These are phyloP conservation scores for Physocephala rufipes DNA, from an alignment of 2,888 invertebrate species.

Conservation along the genomic window DNA sequence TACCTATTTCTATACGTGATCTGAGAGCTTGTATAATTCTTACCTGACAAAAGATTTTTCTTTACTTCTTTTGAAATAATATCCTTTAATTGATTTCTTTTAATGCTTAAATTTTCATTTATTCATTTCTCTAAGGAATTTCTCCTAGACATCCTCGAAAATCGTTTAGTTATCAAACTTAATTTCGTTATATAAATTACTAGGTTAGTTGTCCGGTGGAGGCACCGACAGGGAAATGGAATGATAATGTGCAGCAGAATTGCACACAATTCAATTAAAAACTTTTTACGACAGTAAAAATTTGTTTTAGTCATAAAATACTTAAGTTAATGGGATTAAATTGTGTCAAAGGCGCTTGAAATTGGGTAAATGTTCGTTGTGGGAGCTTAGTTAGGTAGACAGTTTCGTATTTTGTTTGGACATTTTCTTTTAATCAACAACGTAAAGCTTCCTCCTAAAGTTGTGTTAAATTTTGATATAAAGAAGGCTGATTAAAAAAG, in stretches of 20 bases:
- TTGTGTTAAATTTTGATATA: too few relatives aligned
- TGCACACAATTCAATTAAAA: constrained; percentile 48
- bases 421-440: too few relatives aligned
- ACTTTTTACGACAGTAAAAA: constrained; percentile 50
- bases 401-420: too few relatives aligned
- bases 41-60: constrained; percentile 15
- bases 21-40: background rate
- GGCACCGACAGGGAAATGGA: background rate
- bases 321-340: constrained; percentile 10
- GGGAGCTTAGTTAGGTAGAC: too few relatives aligned
- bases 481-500: background rate
- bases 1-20: too few relatives aligned
- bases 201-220: too few relatives aligned
- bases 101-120: background rate
- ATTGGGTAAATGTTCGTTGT: too few relatives aligned
- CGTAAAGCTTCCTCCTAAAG: too few relatives aligned
- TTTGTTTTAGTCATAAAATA: constrained; percentile 36
- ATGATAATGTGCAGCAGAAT: background rate
- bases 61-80: too few relatives aligned
- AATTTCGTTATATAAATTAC: too few relatives aligned
- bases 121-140: background rate
- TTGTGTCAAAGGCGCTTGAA: too few relatives aligned
- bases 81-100: too few relatives aligned
- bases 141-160: background rate
- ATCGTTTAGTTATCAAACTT: background rate